Evolutionary conservation across 2,113 vertebrate genomes (phyloP).

Genomic region (Boulengeromyrus knoepffleri): DNA sequence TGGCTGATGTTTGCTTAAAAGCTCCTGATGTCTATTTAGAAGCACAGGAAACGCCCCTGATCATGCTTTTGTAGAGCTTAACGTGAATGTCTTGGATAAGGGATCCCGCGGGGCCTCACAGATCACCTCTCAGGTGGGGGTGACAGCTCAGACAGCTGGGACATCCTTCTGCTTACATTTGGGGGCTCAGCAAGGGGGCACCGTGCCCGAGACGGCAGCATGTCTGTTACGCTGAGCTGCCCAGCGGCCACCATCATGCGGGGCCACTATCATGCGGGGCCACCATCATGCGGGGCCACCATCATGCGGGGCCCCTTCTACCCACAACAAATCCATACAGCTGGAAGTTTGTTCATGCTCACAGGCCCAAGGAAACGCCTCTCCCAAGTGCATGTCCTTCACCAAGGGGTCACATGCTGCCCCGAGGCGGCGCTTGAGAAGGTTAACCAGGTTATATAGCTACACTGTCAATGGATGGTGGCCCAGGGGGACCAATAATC

Average conservation of each 20-base stretch:
- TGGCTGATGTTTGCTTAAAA: conserved; percentile 32
- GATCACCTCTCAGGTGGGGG: background rate
- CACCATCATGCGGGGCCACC: no score
- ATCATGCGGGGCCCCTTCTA: background rate
- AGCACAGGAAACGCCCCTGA: background rate
- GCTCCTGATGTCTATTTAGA: background rate
- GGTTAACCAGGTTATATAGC: background rate
- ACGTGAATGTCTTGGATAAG: background rate
- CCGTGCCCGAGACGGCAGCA: background rate
- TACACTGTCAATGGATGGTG: background rate
- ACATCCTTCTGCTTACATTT: background rate
- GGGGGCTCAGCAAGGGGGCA: background rate
- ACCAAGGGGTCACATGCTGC: background rate
- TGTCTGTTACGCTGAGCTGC: background rate
- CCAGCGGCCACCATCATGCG: background rate
- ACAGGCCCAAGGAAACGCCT: background rate
- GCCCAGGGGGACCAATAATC: background rate
- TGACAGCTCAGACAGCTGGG: background rate
- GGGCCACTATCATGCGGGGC: no score
- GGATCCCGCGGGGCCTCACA: background rate
- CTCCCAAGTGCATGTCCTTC: background rate
- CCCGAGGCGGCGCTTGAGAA: background rate
- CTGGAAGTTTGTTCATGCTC: background rate
- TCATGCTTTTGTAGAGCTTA: background rate
- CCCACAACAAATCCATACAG: background rate